Evolutionary conservation across 2,797 vertebrate genomes (phyloP), one percentile per base, ranked within the genome.

Genomic region (Poecilia picta): DNA sequence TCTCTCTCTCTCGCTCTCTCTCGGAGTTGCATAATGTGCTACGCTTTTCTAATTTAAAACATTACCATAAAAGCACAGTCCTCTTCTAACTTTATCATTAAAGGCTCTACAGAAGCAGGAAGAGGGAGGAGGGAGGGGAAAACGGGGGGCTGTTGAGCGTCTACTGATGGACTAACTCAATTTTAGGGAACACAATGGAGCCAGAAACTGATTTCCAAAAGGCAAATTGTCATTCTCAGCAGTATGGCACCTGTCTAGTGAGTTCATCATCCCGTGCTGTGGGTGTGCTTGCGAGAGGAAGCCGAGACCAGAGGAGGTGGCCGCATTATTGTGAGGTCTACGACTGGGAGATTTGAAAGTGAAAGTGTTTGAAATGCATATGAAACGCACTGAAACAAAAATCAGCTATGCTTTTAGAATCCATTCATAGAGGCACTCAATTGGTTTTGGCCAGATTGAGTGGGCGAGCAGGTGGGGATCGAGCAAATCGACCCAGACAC

Each of bases 161-260:
- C 83, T 91, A 78, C 81, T 91, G 88, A 91, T 85, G 87, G 89
- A 51, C 89, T 91, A 89, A 93, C 87, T 92, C 91, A 91, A 91
- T 93, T 91, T 88, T 85, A 88, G 83, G 79, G 82, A 89, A 93
- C 88, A 93, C 90, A 93, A 92, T 90, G 85, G 84, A 91, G 85
- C 86, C 83, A 88, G 78, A 49, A 85, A 84, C 87, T 88, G 87
- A 92, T 93, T 94, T 95, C 89, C 86, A 92, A 93, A 91, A 92
- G 91, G 89, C 85, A 93, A 90, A 94, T 93, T 91, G 88, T 90
- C 85, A 93, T 93, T 93, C 87, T 87, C 87, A 89, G 88, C 81
- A 59, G 85, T 75, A 68, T 81, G 76, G 87, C 86, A 92, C 89
- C 89, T 91, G 88, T 90, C 89, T 89, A 80, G 74, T 88, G 88